These are phyloP conservation scores for Halocynthia roretzi DNA, from an alignment of 23 tunicate species.

Conservation along the genomic window DNA sequence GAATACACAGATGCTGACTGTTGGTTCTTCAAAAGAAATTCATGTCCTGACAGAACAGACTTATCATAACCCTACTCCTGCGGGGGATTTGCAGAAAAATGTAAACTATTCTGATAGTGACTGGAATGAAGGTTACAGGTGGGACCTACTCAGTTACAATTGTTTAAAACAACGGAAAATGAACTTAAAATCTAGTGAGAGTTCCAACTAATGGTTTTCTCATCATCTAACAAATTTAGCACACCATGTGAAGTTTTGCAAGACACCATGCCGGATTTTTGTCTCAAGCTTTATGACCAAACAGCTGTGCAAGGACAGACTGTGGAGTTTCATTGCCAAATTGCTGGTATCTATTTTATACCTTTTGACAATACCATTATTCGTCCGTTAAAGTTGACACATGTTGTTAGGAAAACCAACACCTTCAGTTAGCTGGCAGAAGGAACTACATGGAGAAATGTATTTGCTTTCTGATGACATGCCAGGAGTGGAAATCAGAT, in stretches of 20 bases:
- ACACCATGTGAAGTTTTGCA: background rate
- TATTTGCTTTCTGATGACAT: background rate
- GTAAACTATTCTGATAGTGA: no score
- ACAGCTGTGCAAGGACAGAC: slow-evolving; percentile 27
- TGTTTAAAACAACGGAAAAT: no score
- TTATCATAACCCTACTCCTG: no score
- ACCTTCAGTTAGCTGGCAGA: slow-evolving; percentile 23
- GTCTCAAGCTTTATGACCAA: slow-evolving; percentile 25
- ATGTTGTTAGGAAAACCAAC: slow-evolving; percentile 14
- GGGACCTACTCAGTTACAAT: no score
- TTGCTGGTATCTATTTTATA: slow-evolving; percentile 18
- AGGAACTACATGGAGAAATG: slow-evolving; percentile 25
- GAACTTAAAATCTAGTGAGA: no score
- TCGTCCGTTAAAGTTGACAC: background rate
- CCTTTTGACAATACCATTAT: background rate
- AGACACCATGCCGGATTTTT: slow-evolving; percentile 25
- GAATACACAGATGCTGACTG: no score
- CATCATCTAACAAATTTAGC: no score
- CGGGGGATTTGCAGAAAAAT: no score
- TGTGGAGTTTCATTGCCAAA: slow-evolving; percentile 18
- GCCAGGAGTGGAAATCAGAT: slow-evolving; percentile 21
- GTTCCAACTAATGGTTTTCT: no score
- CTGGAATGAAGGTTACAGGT: no score
- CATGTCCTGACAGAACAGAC: no score
- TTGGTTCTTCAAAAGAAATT: no score